A percentile compares a stretch with the other conserved stretches of the same genome.
phyloP scores from a whole-genome alignment of 2,888 invertebrate species.

The Drosophila meridionalis region DNA sequence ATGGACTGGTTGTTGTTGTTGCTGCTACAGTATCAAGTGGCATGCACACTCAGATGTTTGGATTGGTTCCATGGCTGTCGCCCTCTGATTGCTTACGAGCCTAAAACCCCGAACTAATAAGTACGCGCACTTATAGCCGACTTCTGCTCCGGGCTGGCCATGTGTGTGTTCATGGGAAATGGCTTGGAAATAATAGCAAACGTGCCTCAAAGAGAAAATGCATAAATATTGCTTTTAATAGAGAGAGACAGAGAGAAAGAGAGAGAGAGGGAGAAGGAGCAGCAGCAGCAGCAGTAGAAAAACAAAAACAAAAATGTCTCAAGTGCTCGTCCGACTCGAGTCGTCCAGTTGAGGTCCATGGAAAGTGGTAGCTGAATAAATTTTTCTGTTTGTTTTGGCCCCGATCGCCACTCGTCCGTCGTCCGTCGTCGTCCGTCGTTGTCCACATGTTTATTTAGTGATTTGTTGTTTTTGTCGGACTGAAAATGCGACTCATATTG shows the following conservation, averaged over 20 bases:
- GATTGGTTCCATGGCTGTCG: constrained; percentile 34
- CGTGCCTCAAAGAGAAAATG: constrained; percentile 70
- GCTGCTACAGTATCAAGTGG: constrained; percentile 67
- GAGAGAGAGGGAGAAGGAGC: background rate
- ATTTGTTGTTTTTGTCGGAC: constrained; percentile 67
- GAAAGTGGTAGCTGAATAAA: constrained; percentile 61
- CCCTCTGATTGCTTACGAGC: constrained; percentile 36
- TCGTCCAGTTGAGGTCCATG: constrained; percentile 44
- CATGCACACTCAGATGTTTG: constrained; percentile 32
- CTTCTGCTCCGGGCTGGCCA: background rate
- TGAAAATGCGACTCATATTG: constrained; percentile 75
- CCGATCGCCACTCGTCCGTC: constrained; percentile 40
- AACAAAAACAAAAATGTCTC: constrained; percentile 61
- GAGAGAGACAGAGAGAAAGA: constrained; percentile 25
- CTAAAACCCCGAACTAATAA: constrained; percentile 50
- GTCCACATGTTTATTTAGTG: constrained; percentile 75
- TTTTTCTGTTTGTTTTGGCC: constrained; percentile 60
- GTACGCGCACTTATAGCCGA: constrained; percentile 36
- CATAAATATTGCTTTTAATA: constrained; percentile 79
- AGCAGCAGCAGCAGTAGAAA: background rate
- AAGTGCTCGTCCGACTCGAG: constrained; percentile 50
- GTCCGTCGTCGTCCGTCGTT: background rate
- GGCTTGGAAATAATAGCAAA: constrained; percentile 77
- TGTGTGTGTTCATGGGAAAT: constrained; percentile 79
- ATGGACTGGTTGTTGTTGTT: constrained; percentile 40